phyloP scores from a whole-genome alignment of 2,113 vertebrate genomes.

The Melanostigma gelatinosum region DNA sequence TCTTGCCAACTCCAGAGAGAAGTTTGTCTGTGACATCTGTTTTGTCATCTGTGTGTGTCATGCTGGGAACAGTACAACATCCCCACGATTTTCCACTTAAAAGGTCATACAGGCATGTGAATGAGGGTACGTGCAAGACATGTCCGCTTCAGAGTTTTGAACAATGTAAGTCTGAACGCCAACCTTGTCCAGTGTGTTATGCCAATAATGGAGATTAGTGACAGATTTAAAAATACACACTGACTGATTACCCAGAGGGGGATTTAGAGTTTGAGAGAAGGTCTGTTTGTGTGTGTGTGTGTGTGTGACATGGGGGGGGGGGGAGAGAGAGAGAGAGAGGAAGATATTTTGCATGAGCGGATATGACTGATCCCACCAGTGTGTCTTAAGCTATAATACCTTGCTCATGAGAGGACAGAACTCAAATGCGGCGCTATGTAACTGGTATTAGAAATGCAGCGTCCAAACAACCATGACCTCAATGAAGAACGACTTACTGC shows the following conservation, averaged over 20 bases:
- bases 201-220: conserved; percentile 74
- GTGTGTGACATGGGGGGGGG: background rate
- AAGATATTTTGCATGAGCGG: conserved; percentile 22
- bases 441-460: conserved; percentile 42
- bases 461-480: conserved; percentile 49
- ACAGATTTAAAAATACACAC: conserved; percentile 69
- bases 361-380: conserved; percentile 48
- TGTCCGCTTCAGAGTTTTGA: background rate
- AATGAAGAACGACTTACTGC: conserved; percentile 49
- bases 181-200: conserved; percentile 59
- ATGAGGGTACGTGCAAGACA: background rate
- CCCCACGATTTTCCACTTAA: conserved; percentile 5
- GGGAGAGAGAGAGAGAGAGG: background rate
- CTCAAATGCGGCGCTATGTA: conserved; percentile 29
- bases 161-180: conserved; percentile 43
- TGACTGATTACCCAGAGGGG: conserved; percentile 68
- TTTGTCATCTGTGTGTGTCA: conserved; percentile 36
- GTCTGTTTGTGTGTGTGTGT: conserved; percentile 20
- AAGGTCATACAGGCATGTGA: background rate
- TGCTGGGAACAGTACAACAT: conserved; percentile 9
- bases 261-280: conserved; percentile 62
- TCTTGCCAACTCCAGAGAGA: conserved; percentile 30
- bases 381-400: conserved; percentile 54
- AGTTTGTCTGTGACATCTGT: conserved; percentile 29
- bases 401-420: conserved; percentile 29